Evolutionary conservation across 2,797 vertebrate genomes (phyloP), one percentile per base, ranked within the genome.

Genomic region (Girardinus metallicus): DNA sequence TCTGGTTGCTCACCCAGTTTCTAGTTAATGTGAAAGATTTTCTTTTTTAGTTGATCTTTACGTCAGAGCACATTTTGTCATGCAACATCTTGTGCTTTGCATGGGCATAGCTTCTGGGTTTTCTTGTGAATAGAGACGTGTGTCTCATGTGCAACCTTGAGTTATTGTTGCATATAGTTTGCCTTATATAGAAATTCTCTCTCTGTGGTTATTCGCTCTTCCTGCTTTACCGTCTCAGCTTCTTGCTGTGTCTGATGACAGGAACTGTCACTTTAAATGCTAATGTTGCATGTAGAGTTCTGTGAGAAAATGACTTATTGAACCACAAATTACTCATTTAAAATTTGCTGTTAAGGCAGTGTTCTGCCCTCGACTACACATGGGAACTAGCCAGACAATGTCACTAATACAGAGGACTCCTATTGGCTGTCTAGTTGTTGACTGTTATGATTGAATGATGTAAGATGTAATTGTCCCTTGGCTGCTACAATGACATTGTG

Each of bases 131-230:
- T 83, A 23, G 4, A 31, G 43, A 43, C 47, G 62, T 7, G 10
- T 74, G 78, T 66, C 75, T 87, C 76, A 87, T 26, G 31, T 72
- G 51, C 21, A 44, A 34, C 53, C 36, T 64, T 43, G 49, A 51
- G 21, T 75, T 73, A 23, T 2, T 73, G 78, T 76, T 9, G 80
- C 76, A n/a, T 29, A 5, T 43, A 18, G 29, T 11, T 43, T 80
- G 57, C 94, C 90, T 92, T 93, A 91, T 87, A 92, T 91, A 93
- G 94, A 89, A 83, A 84, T 83, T 64, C 21, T 85, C 51, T 72
- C 21, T 75, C 46, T 77, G 23, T 75, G 89, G 85, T 87, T 83
- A 70, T 44, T 21, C 13, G 82, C 66, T 66, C 29, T 29, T 80
- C 70, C 77, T 55, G 47, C 72, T 31, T 39, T 64, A 23, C 39